phyloP scores from a whole-genome alignment of 2,888 invertebrate genomes.

The Dicranocentrus wangi region DNA sequence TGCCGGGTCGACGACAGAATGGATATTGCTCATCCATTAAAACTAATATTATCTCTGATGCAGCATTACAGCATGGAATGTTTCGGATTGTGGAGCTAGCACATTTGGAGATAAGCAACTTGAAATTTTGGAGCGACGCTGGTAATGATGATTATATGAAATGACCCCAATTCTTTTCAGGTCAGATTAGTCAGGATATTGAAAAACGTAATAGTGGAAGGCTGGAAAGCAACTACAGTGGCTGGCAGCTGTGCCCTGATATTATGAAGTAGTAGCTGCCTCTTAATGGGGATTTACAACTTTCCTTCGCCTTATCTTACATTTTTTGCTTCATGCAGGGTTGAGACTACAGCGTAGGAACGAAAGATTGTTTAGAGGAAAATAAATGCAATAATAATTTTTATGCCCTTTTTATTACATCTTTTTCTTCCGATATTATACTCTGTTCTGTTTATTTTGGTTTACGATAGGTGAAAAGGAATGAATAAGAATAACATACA shows the following conservation, averaged over 20 bases:
- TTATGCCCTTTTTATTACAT: slow-evolving; percentile 46
- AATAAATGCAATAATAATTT: slow-evolving; percentile 31
- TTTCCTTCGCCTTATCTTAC: no score
- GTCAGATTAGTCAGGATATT: slow-evolving; percentile 13
- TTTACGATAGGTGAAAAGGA: neutral
- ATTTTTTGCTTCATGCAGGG: no score
- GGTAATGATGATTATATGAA: neutral
- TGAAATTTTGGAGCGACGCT: neutral
- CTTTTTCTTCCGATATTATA: slow-evolving; percentile 1
- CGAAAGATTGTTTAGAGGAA: neutral
- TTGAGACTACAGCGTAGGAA: no score
- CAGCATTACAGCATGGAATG: no score
- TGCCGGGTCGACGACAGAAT: no score
- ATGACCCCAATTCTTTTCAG: slow-evolving; percentile 7
- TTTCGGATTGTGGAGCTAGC: no score
- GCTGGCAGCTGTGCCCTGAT: neutral
- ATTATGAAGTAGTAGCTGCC: neutral
- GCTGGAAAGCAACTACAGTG: neutral
- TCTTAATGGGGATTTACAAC: slow-evolving; percentile 6
- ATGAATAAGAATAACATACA: neutral
- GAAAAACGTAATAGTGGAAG: neutral
- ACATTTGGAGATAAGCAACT: neutral
- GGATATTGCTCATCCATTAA: no score
- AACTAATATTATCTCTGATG: no score
- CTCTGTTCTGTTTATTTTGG: slow-evolving; percentile 4